These are phyloP conservation scores for Opisthograptis luteolata DNA, from an alignment of 2,888 invertebrate genomes.

Conservation along the genomic window DNA sequence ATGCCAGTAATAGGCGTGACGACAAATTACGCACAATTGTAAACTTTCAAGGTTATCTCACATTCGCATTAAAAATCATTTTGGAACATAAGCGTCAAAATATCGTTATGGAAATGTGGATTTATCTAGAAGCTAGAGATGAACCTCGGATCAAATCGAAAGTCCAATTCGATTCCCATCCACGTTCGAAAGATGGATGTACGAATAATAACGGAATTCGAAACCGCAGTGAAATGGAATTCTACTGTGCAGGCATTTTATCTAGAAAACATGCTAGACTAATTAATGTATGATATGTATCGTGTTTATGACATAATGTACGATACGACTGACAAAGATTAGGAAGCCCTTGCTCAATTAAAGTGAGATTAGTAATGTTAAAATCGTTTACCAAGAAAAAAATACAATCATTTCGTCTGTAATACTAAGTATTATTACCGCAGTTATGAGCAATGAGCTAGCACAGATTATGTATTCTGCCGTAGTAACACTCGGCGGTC, in stretches of 20 bases:
- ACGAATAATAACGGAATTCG: slow-evolving; percentile 23
- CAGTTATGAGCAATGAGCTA: too few species aligned
- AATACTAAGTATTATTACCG: too few species aligned
- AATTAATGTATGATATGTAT: slow-evolving; percentile 1
- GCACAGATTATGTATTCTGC: too few species aligned
- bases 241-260: neutral
- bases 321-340: too few species aligned
- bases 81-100: slow-evolving; percentile 46
- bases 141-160: slow-evolving; percentile 37
- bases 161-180: slow-evolving; percentile 33
- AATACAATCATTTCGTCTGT: too few species aligned
- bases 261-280: neutral
- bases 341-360: too few species aligned
- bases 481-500: too few species aligned
- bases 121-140: slow-evolving; percentile 20
- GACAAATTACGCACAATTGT: slow-evolving; percentile 31
- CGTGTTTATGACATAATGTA: too few species aligned
- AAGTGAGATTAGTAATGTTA: too few species aligned
- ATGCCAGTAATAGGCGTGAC: slow-evolving; percentile 36
- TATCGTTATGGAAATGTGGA: slow-evolving; percentile 48
- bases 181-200: slow-evolving; percentile 9
- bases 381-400: too few species aligned
- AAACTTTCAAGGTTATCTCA: slow-evolving; percentile 35
- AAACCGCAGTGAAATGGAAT: slow-evolving; percentile 18
- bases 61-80: slow-evolving; percentile 7